Evolutionary conservation across 1,140 invertebrate genomes (phyloP), one percentile per base, ranked within the genome.

Genomic region (Panagrolaimus sp.): DNA sequence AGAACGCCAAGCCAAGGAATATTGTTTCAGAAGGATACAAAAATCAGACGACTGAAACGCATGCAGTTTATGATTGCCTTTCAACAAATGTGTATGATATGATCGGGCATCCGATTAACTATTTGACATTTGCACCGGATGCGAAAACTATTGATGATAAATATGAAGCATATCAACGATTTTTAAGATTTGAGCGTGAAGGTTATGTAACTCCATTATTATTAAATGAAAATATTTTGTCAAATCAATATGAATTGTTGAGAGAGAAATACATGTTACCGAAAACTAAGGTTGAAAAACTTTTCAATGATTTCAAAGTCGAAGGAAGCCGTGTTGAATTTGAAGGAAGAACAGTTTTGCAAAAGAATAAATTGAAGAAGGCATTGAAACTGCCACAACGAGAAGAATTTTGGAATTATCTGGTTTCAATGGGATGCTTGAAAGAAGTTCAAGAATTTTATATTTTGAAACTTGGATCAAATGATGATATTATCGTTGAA

Each of bases 371-470:
- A 7, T 5, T 52, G 17, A n/a, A 24, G 26, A 14, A 52, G 26
- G 4, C 17, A 8, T 52, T n/a, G 4, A 7, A 4, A 17, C 10
- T 52, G 47, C 47, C 47, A 10, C n/a, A 14, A 3, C 3, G 47
- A 5, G 47, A 52, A 52, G 47, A 52, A 14, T 52, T 52, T 10
- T 52, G 47, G 47, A 10, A 10, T 17, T 52, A 4, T 10, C 24
- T 52, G 12, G 4, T 10, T 4, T 52, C 47, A 52, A 4, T 5
- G 4, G 3, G 15, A 52, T 52, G 47, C 47, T 52, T 52, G 5
- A 2, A 15, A 17, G 47, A 52, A 52, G 15, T 17, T 52, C 47
- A 52, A 52, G 47, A 52, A 52, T 14, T 52, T 52, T 52, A 52
- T 10, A 14, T 52, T 10, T 14, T 52, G 4, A 52, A 52, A 6